Percentiles rank a stretch among this genome's conserved stretches.
Evolutionary conservation across 2,888 invertebrate genomes (phyloP).

Genomic region (Zeuzera pyrina): DNA sequence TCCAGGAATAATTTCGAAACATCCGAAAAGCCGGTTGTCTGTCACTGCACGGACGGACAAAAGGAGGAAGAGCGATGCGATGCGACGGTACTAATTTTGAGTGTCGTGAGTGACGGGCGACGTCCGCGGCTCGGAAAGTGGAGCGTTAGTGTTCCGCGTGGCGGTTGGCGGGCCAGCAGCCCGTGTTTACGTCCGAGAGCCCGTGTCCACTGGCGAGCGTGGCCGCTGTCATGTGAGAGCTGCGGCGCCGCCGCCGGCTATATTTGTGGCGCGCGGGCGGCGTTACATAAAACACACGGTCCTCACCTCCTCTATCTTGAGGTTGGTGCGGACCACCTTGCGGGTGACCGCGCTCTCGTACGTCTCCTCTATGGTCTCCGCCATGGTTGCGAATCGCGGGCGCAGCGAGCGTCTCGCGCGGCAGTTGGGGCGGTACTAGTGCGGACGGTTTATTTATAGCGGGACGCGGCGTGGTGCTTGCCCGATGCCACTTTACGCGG

Average conservation of each 20-base stretch:
- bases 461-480: constrained; percentile 39
- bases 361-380: constrained; percentile 80
- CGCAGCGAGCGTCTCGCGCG: constrained; percentile 67
- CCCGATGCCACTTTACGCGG: constrained; percentile 16
- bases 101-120: constrained; percentile 14
- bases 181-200: constrained; percentile 60
- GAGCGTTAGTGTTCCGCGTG: constrained; percentile 7
- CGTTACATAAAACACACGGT: constrained; percentile 56
- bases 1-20: constrained; percentile 46
- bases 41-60: constrained; percentile 23
- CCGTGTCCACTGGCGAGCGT: constrained; percentile 62
- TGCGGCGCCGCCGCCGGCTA: constrained; percentile 39
- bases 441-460: constrained; percentile 64
- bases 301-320: constrained; percentile 83
- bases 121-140: constrained; percentile 13
- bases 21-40: constrained; percentile 30
- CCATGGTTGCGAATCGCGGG: constrained; percentile 70
- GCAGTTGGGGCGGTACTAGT: constrained; percentile 64
- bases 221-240: constrained; percentile 65
- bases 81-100: constrained; percentile 5
- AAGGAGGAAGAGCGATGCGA: constrained; percentile 17
- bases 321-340: constrained; percentile 79
- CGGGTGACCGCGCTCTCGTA: constrained; percentile 80
- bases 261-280: constrained; percentile 55
- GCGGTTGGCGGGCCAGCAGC: constrained; percentile 8